phyloP scores from a whole-genome alignment of 2,113 vertebrate genomes.

The Motacilla alba region DNA sequence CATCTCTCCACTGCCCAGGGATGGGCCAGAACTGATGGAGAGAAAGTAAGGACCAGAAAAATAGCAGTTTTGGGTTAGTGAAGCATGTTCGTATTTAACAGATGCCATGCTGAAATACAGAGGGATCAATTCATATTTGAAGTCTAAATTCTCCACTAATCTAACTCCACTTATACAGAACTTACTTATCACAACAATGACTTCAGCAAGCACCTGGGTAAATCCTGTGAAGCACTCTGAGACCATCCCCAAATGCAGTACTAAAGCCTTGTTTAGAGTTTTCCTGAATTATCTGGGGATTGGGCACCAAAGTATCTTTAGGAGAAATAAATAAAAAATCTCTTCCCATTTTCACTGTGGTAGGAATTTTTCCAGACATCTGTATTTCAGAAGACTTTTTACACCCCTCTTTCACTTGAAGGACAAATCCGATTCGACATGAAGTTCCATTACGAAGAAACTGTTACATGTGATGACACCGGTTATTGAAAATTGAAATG shows the following conservation, averaged over 20 bases:
- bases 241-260: background rate
- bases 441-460: constrained; percentile 71
- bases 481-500: constrained; percentile 79
- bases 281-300: background rate
- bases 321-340: constrained; percentile 4
- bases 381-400: constrained; percentile 53
- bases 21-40: background rate
- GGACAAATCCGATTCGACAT: constrained; percentile 64
- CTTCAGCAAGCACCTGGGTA: background rate
- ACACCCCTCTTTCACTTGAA: constrained; percentile 47
- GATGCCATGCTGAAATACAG: background rate
- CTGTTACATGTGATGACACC: constrained; percentile 67
- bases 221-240: background rate
- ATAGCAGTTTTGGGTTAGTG: background rate
- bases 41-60: background rate
- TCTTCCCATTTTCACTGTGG: background rate
- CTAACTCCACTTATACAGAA: background rate
- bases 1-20: background rate
- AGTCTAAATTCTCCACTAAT: background rate
- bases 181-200: background rate
- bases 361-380: constrained; percentile 35
- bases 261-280: background rate
- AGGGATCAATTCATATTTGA: background rate
- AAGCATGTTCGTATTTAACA: background rate
- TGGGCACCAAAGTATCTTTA: background rate